Percentiles rank a stretch among this genome's conserved stretches.
phyloP scores from a whole-genome alignment of 2,888 invertebrate species.

The Linnaemya tessellans region DNA sequence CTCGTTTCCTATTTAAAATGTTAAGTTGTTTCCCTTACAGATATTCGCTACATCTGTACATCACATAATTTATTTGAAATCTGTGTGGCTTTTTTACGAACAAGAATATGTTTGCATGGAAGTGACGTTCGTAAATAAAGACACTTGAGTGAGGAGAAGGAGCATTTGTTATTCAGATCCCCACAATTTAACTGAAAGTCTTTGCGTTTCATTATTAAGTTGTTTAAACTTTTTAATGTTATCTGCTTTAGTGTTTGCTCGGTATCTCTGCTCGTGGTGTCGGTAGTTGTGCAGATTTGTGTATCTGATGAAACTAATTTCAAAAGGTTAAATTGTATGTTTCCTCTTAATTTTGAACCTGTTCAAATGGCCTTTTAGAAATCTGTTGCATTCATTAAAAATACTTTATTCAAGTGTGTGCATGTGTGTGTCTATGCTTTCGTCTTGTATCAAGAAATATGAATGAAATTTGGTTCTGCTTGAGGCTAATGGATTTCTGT shows the following conservation, averaged over 20 bases:
- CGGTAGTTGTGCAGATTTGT: neutral
- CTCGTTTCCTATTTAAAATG: conserved; percentile 34
- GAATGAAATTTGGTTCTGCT: neutral
- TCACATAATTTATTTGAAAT: conserved; percentile 49
- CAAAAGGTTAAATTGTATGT: conserved; percentile 15
- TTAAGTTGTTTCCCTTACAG: conserved; percentile 8
- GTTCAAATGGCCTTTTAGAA: neutral
- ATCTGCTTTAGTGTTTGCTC: conserved; percentile 8
- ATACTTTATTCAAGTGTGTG: neutral
- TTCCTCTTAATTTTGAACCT: neutral
- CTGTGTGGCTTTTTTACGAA: neutral
- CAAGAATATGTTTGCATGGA: neutral
- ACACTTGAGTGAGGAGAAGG: conserved; percentile 33
- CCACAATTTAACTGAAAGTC: conserved; percentile 37
- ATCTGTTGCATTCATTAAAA: neutral
- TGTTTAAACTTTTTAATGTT: conserved; percentile 46
- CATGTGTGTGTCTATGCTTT: no score
- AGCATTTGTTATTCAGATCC: conserved; percentile 45
- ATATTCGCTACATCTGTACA: conserved; percentile 16
- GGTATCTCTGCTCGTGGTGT: conserved; percentile 10
- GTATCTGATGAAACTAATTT: conserved; percentile 18
- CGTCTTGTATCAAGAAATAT: neutral
- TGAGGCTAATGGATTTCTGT: no score
- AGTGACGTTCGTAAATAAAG: conserved; percentile 11
- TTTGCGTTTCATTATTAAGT: conserved; percentile 51